Evolutionary conservation across 2,113 vertebrate species (phyloP), one percentile per base, ranked within the genome.

Genomic region (Polypterus bichir): DNA sequence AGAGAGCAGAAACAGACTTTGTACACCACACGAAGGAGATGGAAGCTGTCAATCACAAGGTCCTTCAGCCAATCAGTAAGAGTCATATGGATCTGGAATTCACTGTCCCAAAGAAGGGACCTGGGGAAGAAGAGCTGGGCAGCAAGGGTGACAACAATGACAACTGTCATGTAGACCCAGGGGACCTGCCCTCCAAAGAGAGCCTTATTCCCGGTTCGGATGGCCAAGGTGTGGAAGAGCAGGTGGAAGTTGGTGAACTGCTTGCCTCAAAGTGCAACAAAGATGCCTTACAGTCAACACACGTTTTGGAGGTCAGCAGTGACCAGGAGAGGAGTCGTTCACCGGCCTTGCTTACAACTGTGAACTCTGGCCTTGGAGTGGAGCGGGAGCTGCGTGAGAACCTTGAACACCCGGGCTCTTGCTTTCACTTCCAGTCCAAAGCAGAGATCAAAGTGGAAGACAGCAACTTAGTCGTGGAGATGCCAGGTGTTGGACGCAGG

Each of bases 401-500:
- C 53, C 59, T 76, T 5, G 48, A 49, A 0, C 57, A 47, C 10
- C 69, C 76, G 0, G 76, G 81, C 0, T 47, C 79, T 48, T 82
- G 79, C 70, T 87, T 90, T 49, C 80, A 76, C 61, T 94, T 94
- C 77, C 86, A 83, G 3, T 96, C 92, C 0, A 76, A 86, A 4
- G 83, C 91, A 0, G 75, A 84, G 75, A 80, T 94, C 59, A 85
- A 71, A 59, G 81, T 94, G 68, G 85, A 88, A 65, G 91, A 93
- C 64, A 88, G 72, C 2, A 70, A 87, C 71, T 70, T 91, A 9
- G 3, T 74, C 0, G 45, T 83, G 71, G 69, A 64, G 44, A 47
- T 5, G 51, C 61, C 68, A 3, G 73, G 78, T 0, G 63, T 73
- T 7, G 70, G 49, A 0, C 44, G 69, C 27, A 27, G 60, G 0